These are phyloP conservation scores for Drosophila athabasca DNA, from an alignment of 1,140 invertebrate genomes.

Conservation along the genomic window DNA sequence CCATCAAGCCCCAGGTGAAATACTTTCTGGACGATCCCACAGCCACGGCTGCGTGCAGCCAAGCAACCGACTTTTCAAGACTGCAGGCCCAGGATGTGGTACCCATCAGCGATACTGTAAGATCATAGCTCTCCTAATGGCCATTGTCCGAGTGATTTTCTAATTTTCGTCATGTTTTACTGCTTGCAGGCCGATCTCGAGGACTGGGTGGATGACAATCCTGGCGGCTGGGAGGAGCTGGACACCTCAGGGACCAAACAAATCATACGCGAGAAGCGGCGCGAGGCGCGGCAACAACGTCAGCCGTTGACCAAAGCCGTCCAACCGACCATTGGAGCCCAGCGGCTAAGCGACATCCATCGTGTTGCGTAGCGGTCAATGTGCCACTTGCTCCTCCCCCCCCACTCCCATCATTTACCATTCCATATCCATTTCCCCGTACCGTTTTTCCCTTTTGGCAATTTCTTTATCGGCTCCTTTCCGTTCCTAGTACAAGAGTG, in stretches of 20 bases:
- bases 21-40: slow-evolving; percentile 61
- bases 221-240: slow-evolving; percentile 81
- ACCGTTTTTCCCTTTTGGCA: slow-evolving; percentile 5
- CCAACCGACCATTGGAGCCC: slow-evolving; percentile 61
- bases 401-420: neutral
- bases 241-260: slow-evolving; percentile 81
- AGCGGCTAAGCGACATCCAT: slow-evolving; percentile 62
- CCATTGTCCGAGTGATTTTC: neutral
- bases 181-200: slow-evolving; percentile 75
- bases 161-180: neutral
- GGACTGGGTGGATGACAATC: slow-evolving; percentile 80
- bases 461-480: slow-evolving; percentile 11
- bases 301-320: slow-evolving; percentile 37
- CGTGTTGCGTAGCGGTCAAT: slow-evolving; percentile 52
- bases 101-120: slow-evolving; percentile 73
- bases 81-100: slow-evolving; percentile 76
- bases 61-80: slow-evolving; percentile 69
- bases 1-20: slow-evolving; percentile 78
- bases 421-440: slow-evolving; percentile 14
- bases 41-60: slow-evolving; percentile 14
- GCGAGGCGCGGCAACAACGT: slow-evolving; percentile 76
- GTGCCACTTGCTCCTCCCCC: neutral
- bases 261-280: slow-evolving; percentile 78
- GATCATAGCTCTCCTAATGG: neutral
- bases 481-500: slow-evolving; percentile 8